Evolutionary conservation across 2,888 invertebrate genomes (phyloP), one percentile per base, ranked within the genome.

Genomic region (Lasioglossum villosulum): DNA sequence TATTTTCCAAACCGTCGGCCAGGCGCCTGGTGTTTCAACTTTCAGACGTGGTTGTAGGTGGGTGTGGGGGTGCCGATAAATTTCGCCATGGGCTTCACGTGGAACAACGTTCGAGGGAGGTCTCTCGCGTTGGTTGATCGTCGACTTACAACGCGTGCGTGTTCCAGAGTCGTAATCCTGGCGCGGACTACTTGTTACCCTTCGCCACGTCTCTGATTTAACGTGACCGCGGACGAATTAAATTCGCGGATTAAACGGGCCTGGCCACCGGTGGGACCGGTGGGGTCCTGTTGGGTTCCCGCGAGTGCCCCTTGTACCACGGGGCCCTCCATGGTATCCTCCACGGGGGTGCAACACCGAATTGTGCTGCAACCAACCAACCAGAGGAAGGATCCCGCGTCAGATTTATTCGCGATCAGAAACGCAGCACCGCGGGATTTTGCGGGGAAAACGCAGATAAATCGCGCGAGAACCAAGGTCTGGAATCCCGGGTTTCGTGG

Each of bases 121-220:
- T 89, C 84, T 71, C 75, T 70, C 78, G 78, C 83, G 59, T 45
- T 23, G 75, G 45, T 37, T 39, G 74, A 85, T 84, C 66, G 83
- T 83, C 89, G 92, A 93, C 89, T 93, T 90, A 94, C 92, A 92
- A 90, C 93, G 86, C 92, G 93, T 95, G 95, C 95, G 94, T 95
- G 95, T 93, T 92, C 90, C 91, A 90, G 83, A 94, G 95, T 93
- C 94, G 94, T 95, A 95, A 95, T 91, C 93, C 63, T 89, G 88
- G 89, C 90, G 92, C 93, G 91, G 92, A 93, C 94, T 93, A 93
- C 95, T 94, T 94, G 95, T 95, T 95, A 93, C 94, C 94, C 93
- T 93, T 94, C 94, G 92, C 92, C 92, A 89, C 91, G 84, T 85
- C 90, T 92, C 92, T 94, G 94, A 95, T 95, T 95, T 95, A 95